Percentiles rank a stretch among this genome's conserved stretches.
Conservation (phyloP, 2,113 vertebrate species). For the Pyrgilauda ruficollis region DNA sequence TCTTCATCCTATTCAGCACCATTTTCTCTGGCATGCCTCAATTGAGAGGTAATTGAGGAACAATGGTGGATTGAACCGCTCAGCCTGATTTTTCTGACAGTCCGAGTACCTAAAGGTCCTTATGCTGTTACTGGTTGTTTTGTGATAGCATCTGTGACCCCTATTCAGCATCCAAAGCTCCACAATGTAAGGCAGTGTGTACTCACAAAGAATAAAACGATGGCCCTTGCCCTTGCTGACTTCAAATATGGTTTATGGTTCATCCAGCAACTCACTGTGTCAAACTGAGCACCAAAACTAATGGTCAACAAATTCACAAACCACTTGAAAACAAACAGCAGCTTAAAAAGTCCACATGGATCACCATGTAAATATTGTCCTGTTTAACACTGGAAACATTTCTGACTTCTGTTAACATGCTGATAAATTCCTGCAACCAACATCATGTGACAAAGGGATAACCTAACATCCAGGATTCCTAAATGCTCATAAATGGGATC, state of each 20-base stretch:
- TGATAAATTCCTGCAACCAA: not conserved
- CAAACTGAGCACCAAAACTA: not conserved
- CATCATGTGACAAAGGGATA: not conserved
- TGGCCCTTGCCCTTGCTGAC: not conserved
- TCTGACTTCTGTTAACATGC: not conserved
- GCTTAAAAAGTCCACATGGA: not conserved
- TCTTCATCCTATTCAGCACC: not conserved
- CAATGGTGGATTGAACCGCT: not conserved
- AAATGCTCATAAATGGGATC: not conserved
- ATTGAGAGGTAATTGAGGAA: slow-evolving; percentile 7
- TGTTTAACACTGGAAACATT: not conserved
- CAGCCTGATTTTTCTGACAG: slow-evolving; percentile 29
- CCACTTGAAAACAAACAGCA: not conserved
- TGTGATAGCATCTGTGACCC: not conserved
- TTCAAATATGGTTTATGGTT: not conserved
- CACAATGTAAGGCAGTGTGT: not conserved
- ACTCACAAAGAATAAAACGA: not conserved
- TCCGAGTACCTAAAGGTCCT: not conserved
- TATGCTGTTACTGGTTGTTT: slow-evolving; percentile 1
- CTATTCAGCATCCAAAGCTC: not conserved
- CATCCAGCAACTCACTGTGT: not conserved
- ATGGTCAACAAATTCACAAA: not conserved
- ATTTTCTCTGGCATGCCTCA: not conserved
- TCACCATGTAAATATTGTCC: not conserved
- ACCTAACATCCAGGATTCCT: not conserved